phyloP scores from a whole-genome alignment of 1,140 invertebrate genomes.

The Acromyrmex charruanus region DNA sequence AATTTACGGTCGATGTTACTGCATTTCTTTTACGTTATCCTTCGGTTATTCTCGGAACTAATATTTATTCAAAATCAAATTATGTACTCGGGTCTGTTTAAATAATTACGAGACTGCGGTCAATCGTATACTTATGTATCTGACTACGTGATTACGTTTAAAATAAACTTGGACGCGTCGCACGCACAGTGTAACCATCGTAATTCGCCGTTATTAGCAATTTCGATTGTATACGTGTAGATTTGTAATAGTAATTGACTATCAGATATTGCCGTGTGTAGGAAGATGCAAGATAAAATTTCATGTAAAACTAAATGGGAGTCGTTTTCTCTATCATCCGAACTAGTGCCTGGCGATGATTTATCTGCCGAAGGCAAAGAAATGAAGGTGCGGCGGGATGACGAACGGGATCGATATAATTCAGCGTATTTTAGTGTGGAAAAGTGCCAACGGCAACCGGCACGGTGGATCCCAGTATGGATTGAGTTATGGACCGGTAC shows the following conservation, averaged over 20 bases:
- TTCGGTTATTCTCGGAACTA: slow-evolving; percentile 13
- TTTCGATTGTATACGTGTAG: not conserved
- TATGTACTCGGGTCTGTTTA: slow-evolving; percentile 53
- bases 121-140: slow-evolving; percentile 26
- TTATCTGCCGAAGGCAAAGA: slow-evolving; percentile 14
- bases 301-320: slow-evolving; percentile 70
- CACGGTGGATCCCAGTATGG: slow-evolving; percentile 64
- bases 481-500: too few species aligned
- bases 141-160: not conserved
- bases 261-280: not conserved
- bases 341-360: slow-evolving; percentile 7
- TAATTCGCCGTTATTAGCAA: slow-evolving; percentile 22
- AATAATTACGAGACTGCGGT: slow-evolving; percentile 50
- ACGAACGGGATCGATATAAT: slow-evolving; percentile 59
- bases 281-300: slow-evolving; percentile 65
- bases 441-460: slow-evolving; percentile 75
- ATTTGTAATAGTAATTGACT: not conserved
- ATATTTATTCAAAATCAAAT: slow-evolving; percentile 64
- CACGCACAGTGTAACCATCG: not conserved
- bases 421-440: slow-evolving; percentile 68
- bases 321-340: slow-evolving; percentile 22
- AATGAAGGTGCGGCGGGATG: slow-evolving; percentile 22
- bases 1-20: slow-evolving; percentile 62
- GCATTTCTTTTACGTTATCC: slow-evolving; percentile 1
- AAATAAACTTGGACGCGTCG: slow-evolving; percentile 48